Percentiles rank a stretch among this genome's conserved stretches.
Evolutionary conservation across 2,113 vertebrate genomes (phyloP).

Genomic region (Rhinogobius similis): DNA sequence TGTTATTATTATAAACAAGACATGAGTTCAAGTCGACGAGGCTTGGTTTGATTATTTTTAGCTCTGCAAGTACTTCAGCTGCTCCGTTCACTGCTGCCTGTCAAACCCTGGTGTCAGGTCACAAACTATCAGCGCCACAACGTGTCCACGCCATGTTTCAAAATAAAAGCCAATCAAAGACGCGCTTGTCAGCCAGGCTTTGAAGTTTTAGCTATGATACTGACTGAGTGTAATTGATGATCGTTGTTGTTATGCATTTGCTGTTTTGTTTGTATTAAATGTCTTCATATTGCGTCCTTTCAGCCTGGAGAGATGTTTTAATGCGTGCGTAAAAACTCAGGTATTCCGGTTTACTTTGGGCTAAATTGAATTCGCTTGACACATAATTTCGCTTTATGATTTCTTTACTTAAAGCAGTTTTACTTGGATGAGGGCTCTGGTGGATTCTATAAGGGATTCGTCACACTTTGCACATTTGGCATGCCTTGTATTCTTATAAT

Average conservation of each 20-base stretch:
- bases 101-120: slow-evolving; percentile 1
- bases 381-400: slow-evolving; percentile 39
- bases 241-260: not conserved
- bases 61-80: slow-evolving; percentile 84
- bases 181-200: not conserved
- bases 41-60: slow-evolving; percentile 90
- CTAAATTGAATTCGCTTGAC: not conserved
- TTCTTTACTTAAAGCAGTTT: slow-evolving; percentile 51
- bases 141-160: not conserved
- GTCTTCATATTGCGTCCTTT: not conserved
- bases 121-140: fast-evolving
- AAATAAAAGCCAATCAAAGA: not conserved
- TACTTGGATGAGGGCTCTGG: not conserved
- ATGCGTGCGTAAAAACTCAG: slow-evolving; percentile 2
- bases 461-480: not conserved
- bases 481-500: not conserved
- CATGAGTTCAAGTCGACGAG: slow-evolving; percentile 38
- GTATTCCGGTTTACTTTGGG: fast-evolving
- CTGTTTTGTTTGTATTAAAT: not conserved
- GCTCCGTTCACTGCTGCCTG: slow-evolving; percentile 54
- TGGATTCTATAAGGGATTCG: not conserved
- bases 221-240: not conserved
- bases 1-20: slow-evolving; percentile 15
- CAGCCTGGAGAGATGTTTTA: slow-evolving; percentile 12
- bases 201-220: not conserved